Evolutionary conservation across 2,888 invertebrate genomes (phyloP).

Genomic region (Elysia crispata): DNA sequence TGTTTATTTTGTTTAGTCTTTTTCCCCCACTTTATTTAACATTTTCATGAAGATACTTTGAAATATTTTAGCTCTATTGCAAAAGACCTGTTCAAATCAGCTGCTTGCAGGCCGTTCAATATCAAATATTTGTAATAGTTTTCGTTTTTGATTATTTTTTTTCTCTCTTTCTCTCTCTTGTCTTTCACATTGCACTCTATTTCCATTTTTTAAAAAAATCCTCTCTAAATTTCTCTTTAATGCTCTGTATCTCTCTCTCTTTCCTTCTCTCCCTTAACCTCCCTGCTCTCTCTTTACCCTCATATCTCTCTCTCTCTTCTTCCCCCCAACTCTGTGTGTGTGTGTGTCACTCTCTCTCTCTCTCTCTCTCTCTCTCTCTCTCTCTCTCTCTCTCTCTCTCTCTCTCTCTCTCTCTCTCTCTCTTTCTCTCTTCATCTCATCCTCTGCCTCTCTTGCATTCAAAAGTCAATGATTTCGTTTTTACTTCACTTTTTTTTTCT

Average conservation of each 20-base stretch:
- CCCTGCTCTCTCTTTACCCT: not conserved
- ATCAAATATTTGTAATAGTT: not conserved
- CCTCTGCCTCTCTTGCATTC: conserved; percentile 19
- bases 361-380: conserved; percentile 29
- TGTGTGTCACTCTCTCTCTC: not conserved
- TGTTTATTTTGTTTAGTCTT: too few species aligned
- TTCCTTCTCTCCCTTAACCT: conserved; percentile 15
- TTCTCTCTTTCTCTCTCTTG: not conserved
- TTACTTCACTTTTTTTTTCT: conserved; percentile 22
- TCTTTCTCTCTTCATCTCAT: too few species aligned
- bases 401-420: conserved; percentile 29
- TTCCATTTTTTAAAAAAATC: not conserved
- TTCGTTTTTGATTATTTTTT: not conserved
- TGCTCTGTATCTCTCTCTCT: conserved; percentile 26
- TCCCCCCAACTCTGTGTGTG: not conserved
- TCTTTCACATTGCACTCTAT: not conserved
- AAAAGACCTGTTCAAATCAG: too few species aligned
- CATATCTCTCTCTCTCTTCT: conserved; percentile 7
- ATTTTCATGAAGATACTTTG: too few species aligned
- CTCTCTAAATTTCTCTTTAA: not conserved
- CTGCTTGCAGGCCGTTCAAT: too few species aligned
- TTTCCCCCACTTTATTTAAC: too few species aligned
- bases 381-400: not conserved
- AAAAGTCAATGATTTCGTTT: too few species aligned
- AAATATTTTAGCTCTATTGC: not conserved